Percentiles rank a stretch among this genome's conserved stretches.
Evolutionary conservation across 92 coral and sea anemone species (phyloP).

Genomic region (Parazoanthus darwini): DNA sequence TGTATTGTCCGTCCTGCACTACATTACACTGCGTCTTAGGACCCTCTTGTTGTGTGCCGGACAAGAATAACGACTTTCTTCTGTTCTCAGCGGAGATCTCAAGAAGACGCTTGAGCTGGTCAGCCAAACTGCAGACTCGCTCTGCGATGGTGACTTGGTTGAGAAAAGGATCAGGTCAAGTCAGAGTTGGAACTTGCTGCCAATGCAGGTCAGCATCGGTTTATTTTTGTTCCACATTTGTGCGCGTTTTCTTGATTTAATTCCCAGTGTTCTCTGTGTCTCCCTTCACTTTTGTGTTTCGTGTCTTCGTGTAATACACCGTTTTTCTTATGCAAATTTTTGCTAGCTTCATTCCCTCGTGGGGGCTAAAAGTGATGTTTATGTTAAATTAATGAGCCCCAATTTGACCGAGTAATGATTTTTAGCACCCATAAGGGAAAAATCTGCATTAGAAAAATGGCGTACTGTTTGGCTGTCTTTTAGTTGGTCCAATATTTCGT

Average conservation of each 20-base stretch:
- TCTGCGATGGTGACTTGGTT: conserved; percentile 87
- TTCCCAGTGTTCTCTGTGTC: not conserved
- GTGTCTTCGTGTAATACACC: too few species aligned
- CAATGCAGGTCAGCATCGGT: conserved; percentile 70
- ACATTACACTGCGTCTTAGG: not conserved
- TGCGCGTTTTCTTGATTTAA: not conserved
- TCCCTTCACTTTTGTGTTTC: too few species aligned
- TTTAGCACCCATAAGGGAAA: too few species aligned
- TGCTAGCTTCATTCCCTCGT: too few species aligned
- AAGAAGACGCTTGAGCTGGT: conserved; percentile 72
- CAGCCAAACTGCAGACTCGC: conserved; percentile 88
- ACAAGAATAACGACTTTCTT: not conserved
- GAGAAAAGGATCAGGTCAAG: conserved; percentile 66
- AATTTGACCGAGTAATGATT: too few species aligned
- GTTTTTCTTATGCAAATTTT: too few species aligned
- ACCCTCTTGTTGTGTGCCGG: not conserved
- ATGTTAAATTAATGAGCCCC: too few species aligned
- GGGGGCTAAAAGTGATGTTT: too few species aligned
- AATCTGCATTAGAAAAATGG: too few species aligned
- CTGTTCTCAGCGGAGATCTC: conserved; percentile 60
- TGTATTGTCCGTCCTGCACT: not conserved
- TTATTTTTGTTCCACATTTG: not conserved
- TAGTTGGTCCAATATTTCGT: too few species aligned
- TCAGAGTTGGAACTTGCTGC: conserved; percentile 86
- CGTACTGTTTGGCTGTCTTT: not conserved